phyloP scores from a whole-genome alignment of 2,888 invertebrate genomes.

The Gastracanthus pulcherrimus region DNA sequence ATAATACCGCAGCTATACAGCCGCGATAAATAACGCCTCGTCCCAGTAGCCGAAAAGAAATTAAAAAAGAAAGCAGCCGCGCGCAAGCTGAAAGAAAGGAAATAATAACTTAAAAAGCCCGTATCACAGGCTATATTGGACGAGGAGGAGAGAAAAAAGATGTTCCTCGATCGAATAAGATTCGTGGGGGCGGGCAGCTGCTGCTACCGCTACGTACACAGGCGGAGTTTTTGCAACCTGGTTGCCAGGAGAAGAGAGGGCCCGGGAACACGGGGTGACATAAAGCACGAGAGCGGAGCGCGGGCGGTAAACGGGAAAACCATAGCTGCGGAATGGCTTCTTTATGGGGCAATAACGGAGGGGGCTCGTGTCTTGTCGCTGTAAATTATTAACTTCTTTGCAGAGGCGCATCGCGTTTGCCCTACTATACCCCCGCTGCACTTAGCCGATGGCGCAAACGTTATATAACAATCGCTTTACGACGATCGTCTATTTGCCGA shows the following conservation, averaged over 20 bases:
- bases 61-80: neutral
- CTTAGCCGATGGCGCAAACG: neutral
- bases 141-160: conserved; percentile 6
- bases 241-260: no score
- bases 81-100: neutral
- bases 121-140: neutral
- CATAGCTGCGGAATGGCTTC: conserved; percentile 63
- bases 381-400: conserved; percentile 72
- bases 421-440: neutral
- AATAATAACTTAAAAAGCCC: neutral
- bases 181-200: neutral
- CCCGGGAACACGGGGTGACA: neutral
- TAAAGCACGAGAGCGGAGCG: conserved; percentile 46
- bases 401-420: neutral
- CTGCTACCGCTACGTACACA: neutral
- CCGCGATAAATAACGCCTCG: no score
- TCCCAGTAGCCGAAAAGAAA: no score
- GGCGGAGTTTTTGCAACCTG: conserved; percentile 2
- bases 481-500: conserved; percentile 2
- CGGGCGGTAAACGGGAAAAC: conserved; percentile 59
- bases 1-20: no score
- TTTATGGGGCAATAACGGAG: conserved; percentile 75
- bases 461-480: conserved; percentile 41
- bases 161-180: neutral
- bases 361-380: conserved; percentile 70